Percentiles rank a stretch among this genome's conserved stretches.
phyloP scores from a whole-genome alignment of 2,888 invertebrate genomes.

The Ditula angustiorana region DNA sequence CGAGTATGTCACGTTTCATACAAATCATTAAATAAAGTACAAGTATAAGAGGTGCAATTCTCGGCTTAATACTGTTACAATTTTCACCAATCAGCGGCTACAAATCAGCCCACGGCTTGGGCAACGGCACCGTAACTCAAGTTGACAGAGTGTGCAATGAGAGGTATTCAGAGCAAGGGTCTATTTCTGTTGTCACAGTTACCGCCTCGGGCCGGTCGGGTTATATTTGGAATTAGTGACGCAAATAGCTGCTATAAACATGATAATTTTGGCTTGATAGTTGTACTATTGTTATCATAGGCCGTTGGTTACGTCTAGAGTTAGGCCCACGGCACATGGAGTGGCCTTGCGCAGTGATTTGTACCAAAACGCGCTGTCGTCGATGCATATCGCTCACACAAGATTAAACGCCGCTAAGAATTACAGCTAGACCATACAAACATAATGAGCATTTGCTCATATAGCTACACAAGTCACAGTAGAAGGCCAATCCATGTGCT shows the following conservation, averaged over 20 bases:
- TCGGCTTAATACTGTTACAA: neutral
- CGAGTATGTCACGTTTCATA: too few species aligned
- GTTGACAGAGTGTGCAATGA: constrained; percentile 63
- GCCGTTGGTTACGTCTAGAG: constrained; percentile 47
- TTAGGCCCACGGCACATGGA: too few species aligned
- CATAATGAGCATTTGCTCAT: too few species aligned
- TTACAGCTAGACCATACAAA: too few species aligned
- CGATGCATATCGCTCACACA: too few species aligned
- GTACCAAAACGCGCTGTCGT: too few species aligned
- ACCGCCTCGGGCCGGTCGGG: constrained; percentile 60
- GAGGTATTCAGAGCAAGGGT: constrained; percentile 76
- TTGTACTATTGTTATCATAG: constrained; percentile 74
- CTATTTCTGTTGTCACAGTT: constrained; percentile 81
- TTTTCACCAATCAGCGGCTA: neutral
- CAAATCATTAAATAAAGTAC: too few species aligned
- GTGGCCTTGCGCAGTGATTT: too few species aligned
- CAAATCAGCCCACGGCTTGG: constrained; percentile 19
- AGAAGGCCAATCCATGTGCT: too few species aligned
- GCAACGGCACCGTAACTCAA: constrained; percentile 51
- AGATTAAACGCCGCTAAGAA: too few species aligned
- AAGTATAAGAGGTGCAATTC: too few species aligned
- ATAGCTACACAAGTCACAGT: too few species aligned
- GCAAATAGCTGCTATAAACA: constrained; percentile 78
- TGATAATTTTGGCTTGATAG: constrained; percentile 71
- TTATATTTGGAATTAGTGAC: constrained; percentile 82